phyloP scores from a whole-genome alignment of 2,888 invertebrate genomes.

The Drosophila quasianomalipes region DNA sequence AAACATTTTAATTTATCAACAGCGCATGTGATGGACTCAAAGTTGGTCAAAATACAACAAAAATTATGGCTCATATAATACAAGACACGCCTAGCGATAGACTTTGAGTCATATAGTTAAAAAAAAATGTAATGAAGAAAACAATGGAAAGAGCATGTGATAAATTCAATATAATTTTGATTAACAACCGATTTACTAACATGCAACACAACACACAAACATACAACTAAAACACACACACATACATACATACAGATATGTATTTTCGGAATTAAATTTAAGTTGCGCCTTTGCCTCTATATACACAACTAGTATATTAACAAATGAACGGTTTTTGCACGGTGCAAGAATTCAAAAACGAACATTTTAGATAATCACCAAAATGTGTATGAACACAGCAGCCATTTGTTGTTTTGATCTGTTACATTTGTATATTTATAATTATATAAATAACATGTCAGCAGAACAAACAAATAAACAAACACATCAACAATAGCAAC shows the following conservation, averaged over 20 bases:
- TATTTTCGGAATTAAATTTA: conserved; percentile 43
- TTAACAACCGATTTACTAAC: conserved; percentile 70
- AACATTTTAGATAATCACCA: conserved; percentile 6
- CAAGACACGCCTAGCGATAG: conserved; percentile 46
- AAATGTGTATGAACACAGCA: conserved; percentile 17
- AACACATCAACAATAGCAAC: conserved; percentile 21
- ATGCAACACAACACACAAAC: conserved; percentile 34
- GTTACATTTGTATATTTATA: conserved; percentile 1
- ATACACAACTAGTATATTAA: conserved; percentile 25
- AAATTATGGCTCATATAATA: conserved; percentile 22
- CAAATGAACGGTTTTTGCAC: conserved; percentile 16
- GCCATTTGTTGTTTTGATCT: conserved; percentile 17
- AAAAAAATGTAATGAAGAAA: conserved; percentile 55
- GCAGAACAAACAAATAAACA: neutral
- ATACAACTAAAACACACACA: conserved; percentile 18
- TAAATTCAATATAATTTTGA: conserved; percentile 77
- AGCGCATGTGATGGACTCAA: conserved; percentile 78
- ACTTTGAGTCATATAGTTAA: conserved; percentile 70
- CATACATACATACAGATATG: conserved; percentile 25
- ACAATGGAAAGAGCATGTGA: conserved; percentile 68
- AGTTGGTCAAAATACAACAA: conserved; percentile 28
- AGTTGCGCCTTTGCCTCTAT: conserved; percentile 48
- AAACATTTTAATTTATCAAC: conserved; percentile 75
- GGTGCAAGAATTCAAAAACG: conserved; percentile 18
- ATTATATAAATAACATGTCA: conserved; percentile 3